Conservation (phyloP, 2,888 invertebrate species). For the Hylaea fasciaria region DNA sequence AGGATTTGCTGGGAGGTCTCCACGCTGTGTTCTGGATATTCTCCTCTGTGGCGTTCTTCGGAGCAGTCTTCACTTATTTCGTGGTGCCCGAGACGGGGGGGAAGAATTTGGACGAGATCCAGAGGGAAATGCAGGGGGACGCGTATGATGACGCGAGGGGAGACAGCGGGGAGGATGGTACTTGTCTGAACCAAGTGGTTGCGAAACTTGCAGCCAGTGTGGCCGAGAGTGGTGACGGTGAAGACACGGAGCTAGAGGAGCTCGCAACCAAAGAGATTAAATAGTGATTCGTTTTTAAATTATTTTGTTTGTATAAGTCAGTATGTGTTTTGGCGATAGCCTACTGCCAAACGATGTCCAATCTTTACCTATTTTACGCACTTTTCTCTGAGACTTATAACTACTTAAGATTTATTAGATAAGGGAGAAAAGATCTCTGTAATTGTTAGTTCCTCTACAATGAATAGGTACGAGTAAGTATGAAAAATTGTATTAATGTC, state of each 20-base stretch:
- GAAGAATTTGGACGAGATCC: conserved; percentile 80
- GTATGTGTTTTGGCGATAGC: no score
- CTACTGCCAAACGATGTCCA: no score
- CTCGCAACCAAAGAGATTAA: conserved; percentile 33
- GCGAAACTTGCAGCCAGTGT: neutral
- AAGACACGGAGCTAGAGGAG: conserved; percentile 40
- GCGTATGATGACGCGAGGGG: conserved; percentile 27
- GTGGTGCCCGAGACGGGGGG: conserved; percentile 82
- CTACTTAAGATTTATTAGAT: no score
- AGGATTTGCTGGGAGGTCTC: conserved; percentile 64
- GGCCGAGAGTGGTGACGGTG: conserved; percentile 14
- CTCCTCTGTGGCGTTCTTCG: conserved; percentile 67
- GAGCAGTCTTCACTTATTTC: conserved; percentile 67
- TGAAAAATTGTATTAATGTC: no score
- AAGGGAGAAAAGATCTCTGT: no score
- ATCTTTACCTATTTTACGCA: no score
- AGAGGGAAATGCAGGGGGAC: conserved; percentile 70
- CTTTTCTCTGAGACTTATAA: no score
- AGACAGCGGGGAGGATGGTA: conserved; percentile 13
- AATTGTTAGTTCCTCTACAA: no score
- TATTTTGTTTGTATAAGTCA: no score
- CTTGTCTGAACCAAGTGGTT: conserved; percentile 4
- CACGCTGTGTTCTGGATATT: conserved; percentile 76
- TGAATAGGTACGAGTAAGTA: no score
- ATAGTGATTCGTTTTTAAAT: neutral